Evolutionary conservation across 2,113 vertebrate species (phyloP).

Genomic region (Saccopteryx leptura): DNA sequence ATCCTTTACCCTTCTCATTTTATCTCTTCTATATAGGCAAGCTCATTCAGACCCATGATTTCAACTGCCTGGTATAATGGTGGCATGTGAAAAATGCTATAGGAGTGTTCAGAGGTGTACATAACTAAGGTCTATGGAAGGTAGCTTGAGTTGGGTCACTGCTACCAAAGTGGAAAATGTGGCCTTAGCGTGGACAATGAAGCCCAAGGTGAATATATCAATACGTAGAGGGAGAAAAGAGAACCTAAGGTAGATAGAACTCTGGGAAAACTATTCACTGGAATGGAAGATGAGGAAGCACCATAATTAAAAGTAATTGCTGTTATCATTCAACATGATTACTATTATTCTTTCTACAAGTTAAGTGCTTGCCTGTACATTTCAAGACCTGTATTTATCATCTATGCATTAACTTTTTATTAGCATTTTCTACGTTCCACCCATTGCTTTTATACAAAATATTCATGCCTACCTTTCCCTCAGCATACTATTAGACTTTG

Average conservation of each 20-base stretch:
- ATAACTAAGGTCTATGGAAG: neutral
- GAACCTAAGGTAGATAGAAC: neutral
- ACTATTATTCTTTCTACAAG: neutral
- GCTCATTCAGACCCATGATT: neutral
- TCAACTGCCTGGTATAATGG: neutral
- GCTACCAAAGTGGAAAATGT: neutral
- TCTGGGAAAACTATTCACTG: neutral
- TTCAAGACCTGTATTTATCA: neutral
- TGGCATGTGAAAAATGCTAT: neutral
- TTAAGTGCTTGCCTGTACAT: neutral
- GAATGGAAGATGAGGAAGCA: neutral
- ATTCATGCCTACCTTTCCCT: neutral
- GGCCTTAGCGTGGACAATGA: neutral
- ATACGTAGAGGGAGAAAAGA: neutral
- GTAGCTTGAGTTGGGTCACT: neutral
- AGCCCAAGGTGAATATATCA: neutral
- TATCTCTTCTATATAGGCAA: neutral
- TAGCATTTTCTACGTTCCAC: neutral
- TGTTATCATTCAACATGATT: neutral
- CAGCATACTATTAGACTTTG: neutral
- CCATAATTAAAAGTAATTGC: constrained; percentile 35
- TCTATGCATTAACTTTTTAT: neutral
- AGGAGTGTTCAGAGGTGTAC: neutral
- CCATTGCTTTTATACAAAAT: neutral
- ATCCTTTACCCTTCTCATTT: neutral